Percentiles rank a stretch among this genome's conserved stretches.
phyloP scores from a whole-genome alignment of 2,797 vertebrate genomes.

The Mastacembelus armatus region DNA sequence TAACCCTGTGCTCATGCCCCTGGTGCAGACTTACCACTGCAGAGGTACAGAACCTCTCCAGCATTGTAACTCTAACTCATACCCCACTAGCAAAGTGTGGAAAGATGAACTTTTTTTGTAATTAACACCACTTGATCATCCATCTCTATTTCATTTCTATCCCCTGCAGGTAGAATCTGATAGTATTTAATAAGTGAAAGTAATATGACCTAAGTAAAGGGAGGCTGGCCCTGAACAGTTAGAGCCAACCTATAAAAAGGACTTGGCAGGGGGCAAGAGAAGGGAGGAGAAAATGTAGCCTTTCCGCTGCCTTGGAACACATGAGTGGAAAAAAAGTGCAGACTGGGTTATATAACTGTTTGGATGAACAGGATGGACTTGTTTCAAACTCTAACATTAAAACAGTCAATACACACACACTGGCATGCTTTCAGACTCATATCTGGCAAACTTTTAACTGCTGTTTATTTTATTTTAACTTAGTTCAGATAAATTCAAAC shows the following conservation, averaged over 20 bases:
- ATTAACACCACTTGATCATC: slow-evolving; percentile 61
- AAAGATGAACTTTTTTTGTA: slow-evolving; percentile 53
- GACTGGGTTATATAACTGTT: slow-evolving; percentile 45
- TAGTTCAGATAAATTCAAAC: neutral
- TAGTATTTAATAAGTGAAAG: slow-evolving; percentile 63
- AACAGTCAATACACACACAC: neutral
- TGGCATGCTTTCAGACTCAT: neutral
- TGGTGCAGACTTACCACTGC: slow-evolving; percentile 12
- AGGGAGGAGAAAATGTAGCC: slow-evolving; percentile 34
- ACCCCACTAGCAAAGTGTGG: slow-evolving; percentile 32
- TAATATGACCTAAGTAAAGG: slow-evolving; percentile 53
- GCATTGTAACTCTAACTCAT: slow-evolving; percentile 46
- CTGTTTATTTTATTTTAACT: neutral
- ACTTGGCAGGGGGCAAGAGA: slow-evolving; percentile 45
- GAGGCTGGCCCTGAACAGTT: slow-evolving; percentile 6
- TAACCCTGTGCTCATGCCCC: neutral
- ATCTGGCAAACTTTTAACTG: neutral
- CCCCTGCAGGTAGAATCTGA: slow-evolving; percentile 72
- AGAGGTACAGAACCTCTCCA: slow-evolving; percentile 31
- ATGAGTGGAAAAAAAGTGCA: slow-evolving; percentile 66
- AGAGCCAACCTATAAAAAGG: slow-evolving; percentile 34
- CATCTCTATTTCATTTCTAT: slow-evolving; percentile 49
- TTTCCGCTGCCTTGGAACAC: slow-evolving; percentile 48
- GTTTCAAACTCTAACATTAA: neutral
- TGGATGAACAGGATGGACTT: slow-evolving; percentile 13